A percentile compares a stretch with the other conserved stretches of the same genome.
phyloP scores from a whole-genome alignment of 2,113 vertebrate genomes.

The Chaetorhynchus papuensis region DNA sequence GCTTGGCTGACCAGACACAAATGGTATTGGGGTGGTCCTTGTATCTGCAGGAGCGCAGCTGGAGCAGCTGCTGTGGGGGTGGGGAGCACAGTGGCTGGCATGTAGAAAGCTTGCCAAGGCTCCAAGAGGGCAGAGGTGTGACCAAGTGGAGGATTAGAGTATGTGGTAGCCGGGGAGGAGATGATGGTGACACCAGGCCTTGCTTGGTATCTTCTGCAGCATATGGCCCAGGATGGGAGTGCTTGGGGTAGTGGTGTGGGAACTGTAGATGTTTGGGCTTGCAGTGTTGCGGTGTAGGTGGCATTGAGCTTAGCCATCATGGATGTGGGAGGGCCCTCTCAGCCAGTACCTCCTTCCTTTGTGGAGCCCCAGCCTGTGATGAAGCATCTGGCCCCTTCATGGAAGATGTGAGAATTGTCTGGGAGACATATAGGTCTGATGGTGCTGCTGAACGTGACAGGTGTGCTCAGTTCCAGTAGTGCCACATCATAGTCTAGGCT shows the following conservation, averaged over 20 bases:
- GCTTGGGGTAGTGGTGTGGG: neutral
- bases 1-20: neutral
- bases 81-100: neutral
- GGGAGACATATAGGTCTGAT: constrained; percentile 88
- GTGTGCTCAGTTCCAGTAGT: constrained; percentile 79
- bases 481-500: constrained; percentile 90
- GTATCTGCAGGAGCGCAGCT: neutral
- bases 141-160: neutral
- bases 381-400: constrained; percentile 79
- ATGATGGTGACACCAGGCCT: neutral
- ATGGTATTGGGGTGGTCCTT: neutral
- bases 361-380: constrained; percentile 93
- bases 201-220: neutral
- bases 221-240: neutral
- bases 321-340: neutral
- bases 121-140: neutral
- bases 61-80: neutral
- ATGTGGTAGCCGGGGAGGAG: neutral
- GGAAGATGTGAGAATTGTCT: constrained; percentile 75
- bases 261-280: neutral
- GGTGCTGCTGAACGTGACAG: constrained; percentile 74
- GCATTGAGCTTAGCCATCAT: neutral
- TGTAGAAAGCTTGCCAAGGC: neutral
- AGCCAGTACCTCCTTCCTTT: constrained; percentile 72
- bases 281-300: neutral